Base-by-base conservation (phyloP, 1,140 invertebrate species). In the Apolygus lucorum region DNA sequence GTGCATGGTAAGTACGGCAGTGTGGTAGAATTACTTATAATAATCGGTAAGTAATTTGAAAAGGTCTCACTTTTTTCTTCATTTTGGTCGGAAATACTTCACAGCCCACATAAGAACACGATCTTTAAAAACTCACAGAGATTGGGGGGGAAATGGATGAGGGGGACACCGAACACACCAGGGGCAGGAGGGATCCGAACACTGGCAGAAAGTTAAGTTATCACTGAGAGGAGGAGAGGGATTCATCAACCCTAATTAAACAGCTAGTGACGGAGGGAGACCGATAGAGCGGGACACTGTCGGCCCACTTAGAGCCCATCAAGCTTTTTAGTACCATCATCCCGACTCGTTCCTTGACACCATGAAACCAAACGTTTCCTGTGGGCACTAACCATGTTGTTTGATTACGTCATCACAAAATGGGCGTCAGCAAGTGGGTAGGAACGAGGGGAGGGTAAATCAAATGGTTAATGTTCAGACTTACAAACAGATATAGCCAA, bases 171-270 rank as follows among this genome's bases (percentile, higher is more conserved):
- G 8, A 59, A 59, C 54, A 59, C 54, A 59, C 54, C 8, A 8
- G 34, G 34, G 54, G 22, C 2, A 24, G 11, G 22, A 11, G 54
- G 22, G 54, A 59, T 22, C 54, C 54, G 54, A 59, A 24, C 54
- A 22, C 22, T 59, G 54, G 22, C 54, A 22, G 11, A 11, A 8
- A 17, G 34, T 17, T 4, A 4, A 42, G 34, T 59, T 59, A 59
- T 59, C 54, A 59, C 54, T n/a, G 22, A 21, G 11, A 4, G 54
- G 54, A 59, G 22, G 54, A 59, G 54, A 59, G 22, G 54, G 54
- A 42, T 24, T 59, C 54, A 59, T 59, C 54, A 59, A 22, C 54
- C 22, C 54, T 59, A 59, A 59, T 59, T 59, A 59, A 59, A 22
- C 54, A 4, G 54, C 2, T 24, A 49, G 34, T 59, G 54, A 59